Evolutionary conservation across 2,888 invertebrate species (phyloP).

Genomic region (Tetragonula carbonaria): DNA sequence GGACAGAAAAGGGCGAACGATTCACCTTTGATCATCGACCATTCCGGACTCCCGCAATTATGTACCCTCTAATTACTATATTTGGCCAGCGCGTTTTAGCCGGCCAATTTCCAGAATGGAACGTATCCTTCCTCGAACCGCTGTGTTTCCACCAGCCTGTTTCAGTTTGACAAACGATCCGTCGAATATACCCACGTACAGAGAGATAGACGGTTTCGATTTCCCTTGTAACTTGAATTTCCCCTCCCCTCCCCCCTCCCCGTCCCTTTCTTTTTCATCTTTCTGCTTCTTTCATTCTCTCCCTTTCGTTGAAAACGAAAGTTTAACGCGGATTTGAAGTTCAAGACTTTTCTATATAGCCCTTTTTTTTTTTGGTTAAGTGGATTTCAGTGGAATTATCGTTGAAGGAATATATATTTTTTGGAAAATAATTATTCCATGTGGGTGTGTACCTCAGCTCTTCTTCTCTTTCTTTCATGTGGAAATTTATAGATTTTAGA

Average conservation of each 20-base stretch:
- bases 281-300: not conserved
- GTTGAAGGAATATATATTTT: not conserved
- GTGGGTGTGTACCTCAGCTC: too few relatives aligned
- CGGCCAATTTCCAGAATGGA: slow-evolving; percentile 32
- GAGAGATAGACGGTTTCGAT: not conserved
- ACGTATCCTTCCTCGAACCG: slow-evolving; percentile 33
- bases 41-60: slow-evolving; percentile 44
- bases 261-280: not conserved
- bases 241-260: too few relatives aligned
- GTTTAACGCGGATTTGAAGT: too few relatives aligned
- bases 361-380: not conserved
- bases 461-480: too few relatives aligned
- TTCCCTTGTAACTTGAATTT: not conserved
- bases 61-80: slow-evolving; percentile 61
- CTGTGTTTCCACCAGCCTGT: not conserved
- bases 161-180: slow-evolving; percentile 25
- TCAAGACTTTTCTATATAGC: not conserved
- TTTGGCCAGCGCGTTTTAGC: slow-evolving; percentile 39
- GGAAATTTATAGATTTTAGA: too few relatives aligned
- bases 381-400: not conserved
- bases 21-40: slow-evolving; percentile 56
- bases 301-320: not conserved
- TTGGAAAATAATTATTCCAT: too few relatives aligned
- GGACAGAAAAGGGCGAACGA: slow-evolving; percentile 53
- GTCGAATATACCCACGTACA: not conserved